Evolutionary conservation across 2,113 vertebrate genomes (phyloP).

Genomic region (Daboia siamensis): DNA sequence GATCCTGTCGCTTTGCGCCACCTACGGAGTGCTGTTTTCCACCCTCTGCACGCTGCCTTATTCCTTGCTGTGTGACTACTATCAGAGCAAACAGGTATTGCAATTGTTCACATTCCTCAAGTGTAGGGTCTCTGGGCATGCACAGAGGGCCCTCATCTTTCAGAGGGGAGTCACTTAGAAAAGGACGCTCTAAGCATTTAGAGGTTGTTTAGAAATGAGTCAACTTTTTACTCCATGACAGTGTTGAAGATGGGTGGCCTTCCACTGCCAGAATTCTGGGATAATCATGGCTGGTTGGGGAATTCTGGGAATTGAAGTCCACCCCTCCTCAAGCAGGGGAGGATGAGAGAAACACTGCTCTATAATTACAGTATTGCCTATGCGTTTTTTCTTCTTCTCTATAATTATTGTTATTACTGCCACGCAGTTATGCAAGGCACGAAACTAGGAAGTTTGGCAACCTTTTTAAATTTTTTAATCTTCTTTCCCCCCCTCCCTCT

Average conservation of each 20-base stretch:
- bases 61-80: conserved; percentile 97
- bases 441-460: background rate
- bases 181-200: background rate
- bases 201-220: background rate
- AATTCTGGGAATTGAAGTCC: background rate
- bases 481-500: background rate
- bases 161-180: background rate
- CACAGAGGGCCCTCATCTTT: background rate
- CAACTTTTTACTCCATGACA: background rate
- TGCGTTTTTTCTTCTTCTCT: background rate
- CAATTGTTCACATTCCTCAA: background rate
- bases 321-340: background rate
- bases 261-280: background rate
- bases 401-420: background rate
- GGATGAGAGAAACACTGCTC: background rate
- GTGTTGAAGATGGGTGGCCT: background rate
- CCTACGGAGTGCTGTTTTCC: conserved; percentile 92
- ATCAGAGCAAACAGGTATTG: conserved; percentile 90
- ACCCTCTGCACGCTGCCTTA: conserved; percentile 97
- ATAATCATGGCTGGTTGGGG: background rate
- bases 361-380: background rate
- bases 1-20: conserved; percentile 88
- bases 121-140: accelerated
- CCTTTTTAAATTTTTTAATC: background rate
- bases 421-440: background rate